phyloP scores from a whole-genome alignment of 2,113 vertebrate species.

The Fukomys damarensis region DNA sequence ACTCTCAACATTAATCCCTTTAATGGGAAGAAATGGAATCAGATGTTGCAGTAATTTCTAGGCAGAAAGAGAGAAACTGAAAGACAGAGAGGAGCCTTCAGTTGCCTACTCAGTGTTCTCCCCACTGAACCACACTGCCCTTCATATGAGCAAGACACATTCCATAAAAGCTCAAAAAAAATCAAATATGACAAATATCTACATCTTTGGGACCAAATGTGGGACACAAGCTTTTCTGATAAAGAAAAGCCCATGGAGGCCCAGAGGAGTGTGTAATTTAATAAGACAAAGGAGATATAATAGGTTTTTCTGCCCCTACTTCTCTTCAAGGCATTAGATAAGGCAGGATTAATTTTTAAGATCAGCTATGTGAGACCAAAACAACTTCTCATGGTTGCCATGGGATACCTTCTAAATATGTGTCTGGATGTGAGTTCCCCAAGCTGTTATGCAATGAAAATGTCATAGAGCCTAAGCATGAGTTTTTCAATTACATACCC shows the following conservation, averaged over 20 bases:
- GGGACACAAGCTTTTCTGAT: slow-evolving; percentile 54
- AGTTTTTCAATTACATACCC: slow-evolving; percentile 37
- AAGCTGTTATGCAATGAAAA: slow-evolving; percentile 23
- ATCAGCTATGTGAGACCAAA: slow-evolving; percentile 64
- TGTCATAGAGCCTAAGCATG: slow-evolving; percentile 25
- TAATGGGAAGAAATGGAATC: neutral
- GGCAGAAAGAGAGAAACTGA: neutral
- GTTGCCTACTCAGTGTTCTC: neutral
- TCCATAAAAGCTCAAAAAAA: neutral
- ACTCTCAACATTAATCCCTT: neutral
- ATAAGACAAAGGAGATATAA: slow-evolving; percentile 72
- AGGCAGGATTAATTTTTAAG: slow-evolving; percentile 56
- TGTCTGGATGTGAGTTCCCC: slow-evolving; percentile 23
- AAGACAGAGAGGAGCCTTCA: neutral
- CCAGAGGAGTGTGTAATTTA: slow-evolving; percentile 58
- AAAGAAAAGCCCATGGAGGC: neutral
- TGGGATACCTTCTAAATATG: slow-evolving; percentile 73
- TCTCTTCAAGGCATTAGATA: slow-evolving; percentile 66
- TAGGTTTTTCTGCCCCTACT: slow-evolving; percentile 67
- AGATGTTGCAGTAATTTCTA: neutral
- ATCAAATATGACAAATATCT: neutral
- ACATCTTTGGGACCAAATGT: slow-evolving; percentile 8
- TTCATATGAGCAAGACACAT: neutral
- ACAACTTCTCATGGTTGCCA: slow-evolving; percentile 58
- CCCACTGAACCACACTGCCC: neutral